These are phyloP conservation scores for Meteorus colon DNA, from an alignment of 2,888 invertebrate genomes.

Conservation along the genomic window DNA sequence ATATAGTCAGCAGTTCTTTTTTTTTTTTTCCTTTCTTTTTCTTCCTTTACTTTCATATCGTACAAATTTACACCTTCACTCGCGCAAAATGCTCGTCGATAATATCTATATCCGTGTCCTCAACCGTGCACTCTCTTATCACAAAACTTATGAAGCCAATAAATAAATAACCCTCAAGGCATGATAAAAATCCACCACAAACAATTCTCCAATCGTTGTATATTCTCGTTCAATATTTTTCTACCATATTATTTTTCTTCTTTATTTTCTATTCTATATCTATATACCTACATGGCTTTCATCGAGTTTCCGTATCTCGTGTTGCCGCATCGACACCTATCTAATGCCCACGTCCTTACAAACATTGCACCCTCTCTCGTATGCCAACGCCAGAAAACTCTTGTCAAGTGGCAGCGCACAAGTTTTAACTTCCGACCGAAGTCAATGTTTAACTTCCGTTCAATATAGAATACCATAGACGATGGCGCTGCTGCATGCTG, in stretches of 20 bases:
- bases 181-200: slow-evolving; percentile 21
- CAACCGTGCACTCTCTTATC: background rate
- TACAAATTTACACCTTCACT: background rate
- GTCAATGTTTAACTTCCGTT: slow-evolving; percentile 23
- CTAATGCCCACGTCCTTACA: background rate
- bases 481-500: background rate
- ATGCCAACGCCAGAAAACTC: slow-evolving; percentile 1
- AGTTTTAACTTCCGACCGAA: slow-evolving; percentile 24
- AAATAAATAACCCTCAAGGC: slow-evolving; percentile 44
- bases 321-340: slow-evolving; percentile 10
- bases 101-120: slow-evolving; percentile 18
- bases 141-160: slow-evolving; percentile 48
- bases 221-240: slow-evolving; percentile 39
- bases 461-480: slow-evolving; percentile 7
- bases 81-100: slow-evolving; percentile 6
- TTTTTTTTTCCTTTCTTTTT: background rate
- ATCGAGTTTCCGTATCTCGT: background rate
- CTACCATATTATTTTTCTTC: slow-evolving; percentile 14
- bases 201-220: slow-evolving; percentile 10
- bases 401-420: background rate
- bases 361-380: background rate
- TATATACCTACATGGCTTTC: background rate
- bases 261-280: background rate
- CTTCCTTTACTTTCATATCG: background rate
- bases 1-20: background rate